Conservation (phyloP, 2,797 vertebrate genomes). For the Channa striata region DNA sequence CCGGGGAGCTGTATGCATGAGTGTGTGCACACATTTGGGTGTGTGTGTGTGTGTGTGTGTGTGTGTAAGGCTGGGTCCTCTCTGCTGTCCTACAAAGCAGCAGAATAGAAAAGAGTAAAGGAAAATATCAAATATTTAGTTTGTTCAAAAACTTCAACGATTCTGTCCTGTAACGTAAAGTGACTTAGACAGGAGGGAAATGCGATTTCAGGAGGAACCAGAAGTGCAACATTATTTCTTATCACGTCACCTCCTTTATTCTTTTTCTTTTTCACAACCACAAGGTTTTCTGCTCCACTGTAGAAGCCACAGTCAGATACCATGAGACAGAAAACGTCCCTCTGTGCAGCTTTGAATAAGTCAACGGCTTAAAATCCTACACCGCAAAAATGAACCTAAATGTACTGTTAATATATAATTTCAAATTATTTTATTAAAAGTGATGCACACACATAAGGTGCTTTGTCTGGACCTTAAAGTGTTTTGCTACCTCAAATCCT, state of each 20-base stretch:
- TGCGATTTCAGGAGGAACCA: slow-evolving; percentile 3
- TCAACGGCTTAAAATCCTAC: too few species aligned
- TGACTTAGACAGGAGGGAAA: neutral
- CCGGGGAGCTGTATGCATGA: slow-evolving; percentile 47
- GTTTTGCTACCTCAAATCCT: too few species aligned
- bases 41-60: slow-evolving; percentile 29
- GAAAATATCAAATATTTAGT: neutral
- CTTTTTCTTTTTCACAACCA: neutral
- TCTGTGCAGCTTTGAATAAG: too few species aligned
- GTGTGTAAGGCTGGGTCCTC: slow-evolving; percentile 22
- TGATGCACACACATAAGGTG: too few species aligned
- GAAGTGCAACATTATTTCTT: neutral
- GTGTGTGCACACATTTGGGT: slow-evolving; percentile 22
- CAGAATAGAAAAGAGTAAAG: slow-evolving; percentile 1
- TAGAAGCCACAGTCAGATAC: neutral
- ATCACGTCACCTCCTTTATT: too few species aligned
- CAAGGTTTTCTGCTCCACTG: neutral
- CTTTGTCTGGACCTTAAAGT: too few species aligned
- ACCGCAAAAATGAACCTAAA: too few species aligned
- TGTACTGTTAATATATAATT: too few species aligned
- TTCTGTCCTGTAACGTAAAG: neutral
- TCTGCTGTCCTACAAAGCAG: slow-evolving; percentile 22
- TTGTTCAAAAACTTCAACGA: neutral
- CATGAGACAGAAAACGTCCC: neutral
- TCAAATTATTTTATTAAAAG: too few species aligned